Conservation (phyloP, 2,888 invertebrate species). For the Cyclophora albipunctata region DNA sequence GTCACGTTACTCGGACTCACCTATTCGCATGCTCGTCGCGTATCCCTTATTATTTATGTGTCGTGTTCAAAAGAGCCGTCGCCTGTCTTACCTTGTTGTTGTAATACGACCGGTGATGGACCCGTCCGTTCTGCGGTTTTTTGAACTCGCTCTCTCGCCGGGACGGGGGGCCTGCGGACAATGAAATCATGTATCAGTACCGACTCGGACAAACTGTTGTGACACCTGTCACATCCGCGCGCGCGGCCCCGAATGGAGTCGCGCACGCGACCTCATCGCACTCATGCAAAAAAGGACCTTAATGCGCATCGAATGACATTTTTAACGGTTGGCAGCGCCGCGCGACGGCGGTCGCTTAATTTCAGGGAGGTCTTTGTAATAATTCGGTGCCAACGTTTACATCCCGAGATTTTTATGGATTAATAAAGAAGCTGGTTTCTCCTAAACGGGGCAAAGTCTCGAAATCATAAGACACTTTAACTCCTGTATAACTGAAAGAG, state of each 20-base stretch:
- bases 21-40: constrained; percentile 30
- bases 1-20: neutral
- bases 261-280: constrained; percentile 13
- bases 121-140: constrained; percentile 73
- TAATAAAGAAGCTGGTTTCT: constrained; percentile 46
- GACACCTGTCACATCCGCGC: constrained; percentile 15
- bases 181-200: constrained; percentile 19
- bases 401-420: constrained; percentile 47
- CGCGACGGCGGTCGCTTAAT: constrained; percentile 12
- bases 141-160: constrained; percentile 78
- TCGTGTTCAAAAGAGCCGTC: constrained; percentile 11
- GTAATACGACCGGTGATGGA: constrained; percentile 58
- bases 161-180: constrained; percentile 62
- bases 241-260: constrained; percentile 6
- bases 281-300: constrained; percentile 11
- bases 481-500: constrained; percentile 48
- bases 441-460: constrained; percentile 38
- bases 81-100: constrained; percentile 53
- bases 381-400: constrained; percentile 35
- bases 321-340: constrained; percentile 9
- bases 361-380: constrained; percentile 34
- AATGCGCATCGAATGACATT: constrained; percentile 8
- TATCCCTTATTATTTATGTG: constrained; percentile 32
- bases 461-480: constrained; percentile 60
- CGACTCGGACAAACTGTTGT: constrained; percentile 7